Evolutionary conservation across 2,888 invertebrate genomes (phyloP), one percentile per base, ranked within the genome.

Genomic region (Drosophila eohydei): DNA sequence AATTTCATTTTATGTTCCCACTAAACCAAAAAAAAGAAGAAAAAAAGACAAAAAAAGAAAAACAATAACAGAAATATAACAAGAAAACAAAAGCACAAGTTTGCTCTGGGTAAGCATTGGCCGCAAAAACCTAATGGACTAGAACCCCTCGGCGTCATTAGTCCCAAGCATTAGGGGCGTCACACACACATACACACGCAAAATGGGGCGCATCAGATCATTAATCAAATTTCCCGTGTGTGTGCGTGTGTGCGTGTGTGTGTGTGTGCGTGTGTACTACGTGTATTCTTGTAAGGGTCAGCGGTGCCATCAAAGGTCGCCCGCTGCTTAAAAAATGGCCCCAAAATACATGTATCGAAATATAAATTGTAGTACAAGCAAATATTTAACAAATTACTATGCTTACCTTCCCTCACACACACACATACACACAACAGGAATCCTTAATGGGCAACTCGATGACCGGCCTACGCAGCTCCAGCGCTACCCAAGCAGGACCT

Each of bases 401-500:
- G 75, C 83, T 78, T 78, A 68, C 69, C 66, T 68, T 74, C 60
- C 73, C 38, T 0, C 48, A 4, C 58, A 61, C 40, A 57, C 66
- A 54, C 48, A 41, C 44, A 71, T 55, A 62, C 32, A 62, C 32
- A 52, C 50, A 54, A 73, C 74, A 95, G 94, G 95, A 96, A 73
- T 94, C 95, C 16, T 94, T 95, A 67, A 94, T 95, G 83, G 90
- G 88, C 84, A 94, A 95, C 55, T 93, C 94, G 46, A 93, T 93
- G 91, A 92, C 91, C 73, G 92, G 94, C 71, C 91, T 94, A 77
- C 93, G 96, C 92, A 93, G 94, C 81, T 92, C 96, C 2, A 95
- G 95, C 34, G 61, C 96, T 2, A 95, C 95, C 30, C 89, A 88
- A 55, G 95, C 96, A 3, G 97, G 97, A n/a, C 95, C 95, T 3